Conservation (phyloP, 2,113 vertebrate genomes). For the Plotosus lineatus region DNA sequence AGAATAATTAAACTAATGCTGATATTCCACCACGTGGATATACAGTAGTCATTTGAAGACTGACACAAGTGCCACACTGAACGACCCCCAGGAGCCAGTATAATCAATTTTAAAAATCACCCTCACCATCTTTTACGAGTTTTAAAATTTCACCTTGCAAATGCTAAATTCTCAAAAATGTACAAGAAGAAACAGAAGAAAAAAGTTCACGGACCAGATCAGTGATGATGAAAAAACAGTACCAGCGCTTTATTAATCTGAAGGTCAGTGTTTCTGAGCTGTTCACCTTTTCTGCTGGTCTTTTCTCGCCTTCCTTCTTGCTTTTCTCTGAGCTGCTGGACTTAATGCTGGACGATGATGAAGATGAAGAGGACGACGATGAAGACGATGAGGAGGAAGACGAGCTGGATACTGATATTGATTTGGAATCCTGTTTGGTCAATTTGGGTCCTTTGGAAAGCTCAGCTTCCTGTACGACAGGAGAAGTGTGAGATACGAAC, state of each 20-base stretch:
- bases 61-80: no score
- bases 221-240: no score
- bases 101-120: neutral
- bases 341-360: slow-evolving; percentile 83
- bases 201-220: no score
- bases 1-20: no score
- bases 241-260: no score
- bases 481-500: neutral
- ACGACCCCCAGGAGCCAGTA: no score
- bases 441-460: slow-evolving; percentile 85
- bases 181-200: no score
- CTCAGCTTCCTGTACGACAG: slow-evolving; percentile 80
- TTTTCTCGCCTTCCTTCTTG: slow-evolving; percentile 93
- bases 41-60: no score
- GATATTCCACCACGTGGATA: no score
- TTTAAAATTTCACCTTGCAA: neutral
- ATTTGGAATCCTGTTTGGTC: slow-evolving; percentile 88
- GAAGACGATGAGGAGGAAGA: slow-evolving; percentile 76
- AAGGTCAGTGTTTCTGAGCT: neutral
- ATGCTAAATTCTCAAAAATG: no score
- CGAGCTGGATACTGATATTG: slow-evolving; percentile 74
- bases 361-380: slow-evolving; percentile 67
- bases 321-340: slow-evolving; percentile 81
- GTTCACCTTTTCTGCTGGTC: slow-evolving; percentile 86
- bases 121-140: neutral